A percentile compares a stretch with the other conserved stretches of the same genome.
phyloP scores from a whole-genome alignment of 2,113 vertebrate species.

The Sinocyclocheilus anophthalmus region DNA sequence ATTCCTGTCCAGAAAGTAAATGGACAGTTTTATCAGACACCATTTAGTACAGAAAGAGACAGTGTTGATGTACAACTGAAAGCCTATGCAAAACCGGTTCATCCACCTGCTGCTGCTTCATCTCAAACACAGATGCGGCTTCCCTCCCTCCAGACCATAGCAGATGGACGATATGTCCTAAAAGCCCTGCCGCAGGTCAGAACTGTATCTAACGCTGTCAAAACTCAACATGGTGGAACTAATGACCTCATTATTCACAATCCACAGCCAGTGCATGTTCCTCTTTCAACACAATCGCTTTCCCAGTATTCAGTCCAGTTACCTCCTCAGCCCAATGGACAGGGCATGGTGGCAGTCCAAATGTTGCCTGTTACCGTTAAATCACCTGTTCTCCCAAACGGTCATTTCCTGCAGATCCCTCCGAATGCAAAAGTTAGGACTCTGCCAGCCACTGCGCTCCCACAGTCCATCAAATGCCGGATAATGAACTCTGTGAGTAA shows the following conservation, averaged over 20 bases:
- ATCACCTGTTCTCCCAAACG: slow-evolving; percentile 72
- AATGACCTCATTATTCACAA: slow-evolving; percentile 36
- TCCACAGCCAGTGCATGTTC: slow-evolving; percentile 60
- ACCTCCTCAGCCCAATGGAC: slow-evolving; percentile 61
- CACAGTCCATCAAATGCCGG: slow-evolving; percentile 77
- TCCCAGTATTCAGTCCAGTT: slow-evolving; percentile 60
- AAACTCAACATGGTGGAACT: slow-evolving; percentile 64
- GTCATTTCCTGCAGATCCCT: slow-evolving; percentile 84
- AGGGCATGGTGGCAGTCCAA: slow-evolving; percentile 65
- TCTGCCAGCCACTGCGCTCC: slow-evolving; percentile 78
- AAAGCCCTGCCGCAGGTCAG: slow-evolving; percentile 68
- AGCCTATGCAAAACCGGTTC: slow-evolving; percentile 62
- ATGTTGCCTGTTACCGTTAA: slow-evolving; percentile 66
- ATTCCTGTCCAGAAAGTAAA: slow-evolving; percentile 84
- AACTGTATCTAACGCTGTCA: slow-evolving; percentile 51
- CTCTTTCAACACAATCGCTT: slow-evolving; percentile 60
- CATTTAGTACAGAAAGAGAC: slow-evolving; percentile 60
- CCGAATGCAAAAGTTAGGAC: slow-evolving; percentile 80
- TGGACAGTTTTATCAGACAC: slow-evolving; percentile 73
- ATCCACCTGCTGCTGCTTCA: slow-evolving; percentile 64
- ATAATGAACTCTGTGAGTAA: slow-evolving; percentile 70
- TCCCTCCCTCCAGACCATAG: slow-evolving; percentile 68
- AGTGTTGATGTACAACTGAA: slow-evolving; percentile 45
- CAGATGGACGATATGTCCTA: slow-evolving; percentile 71
- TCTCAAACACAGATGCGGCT: slow-evolving; percentile 66